Base-by-base conservation (phyloP, 2,797 vertebrate genomes). In the Centroberyx gerrardi region DNA sequence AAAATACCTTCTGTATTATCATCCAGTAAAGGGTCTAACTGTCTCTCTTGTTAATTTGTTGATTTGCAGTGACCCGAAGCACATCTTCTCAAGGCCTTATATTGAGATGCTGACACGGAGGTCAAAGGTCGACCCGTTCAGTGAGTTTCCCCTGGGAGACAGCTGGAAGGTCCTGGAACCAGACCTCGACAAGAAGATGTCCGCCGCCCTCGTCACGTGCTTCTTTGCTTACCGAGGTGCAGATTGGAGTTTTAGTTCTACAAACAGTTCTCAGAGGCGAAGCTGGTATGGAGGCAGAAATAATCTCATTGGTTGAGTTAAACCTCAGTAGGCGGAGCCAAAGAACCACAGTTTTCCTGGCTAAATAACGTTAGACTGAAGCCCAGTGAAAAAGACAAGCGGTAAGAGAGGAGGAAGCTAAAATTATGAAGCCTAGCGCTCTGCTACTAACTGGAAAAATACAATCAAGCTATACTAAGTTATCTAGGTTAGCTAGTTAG, bases 171-270 rank as follows among this genome's bases (percentile, higher is more conserved):
- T 90, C 6, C 62, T 60, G 1, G 93, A 95, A 61, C 79, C 77
- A 74, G 90, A 93, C 61, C 70, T 95, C 6, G 93, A 95, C 64
- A 51, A 55, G 62, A 84, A 68, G 63, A 93, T 95, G 87, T 93
- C 93, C 13, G 78, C 68, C 13, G 68, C 87, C 44, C 46, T 62
- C 55, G 90, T 94, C 76, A 90, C 87, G 71, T 95, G 94, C 74
- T 89, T 89, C 83, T 95, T 93, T 80, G 53, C 60, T 67, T 91
- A 95, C 86, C 56, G 85, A 92, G 93, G 93, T 95, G 86, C 87
- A 55, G 9, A 33, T 10, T 4, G 1, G 18, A 58, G 22, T 46
- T 13, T 33, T 4, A 6, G 22, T 51, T 42, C 28, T 9, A 42
- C 10, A 63, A 44, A 68, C 38, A 62, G 54, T 27, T 38, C 8